phyloP scores from a whole-genome alignment of 2,797 vertebrate genomes.

The Petrocephalus schoutedeni region DNA sequence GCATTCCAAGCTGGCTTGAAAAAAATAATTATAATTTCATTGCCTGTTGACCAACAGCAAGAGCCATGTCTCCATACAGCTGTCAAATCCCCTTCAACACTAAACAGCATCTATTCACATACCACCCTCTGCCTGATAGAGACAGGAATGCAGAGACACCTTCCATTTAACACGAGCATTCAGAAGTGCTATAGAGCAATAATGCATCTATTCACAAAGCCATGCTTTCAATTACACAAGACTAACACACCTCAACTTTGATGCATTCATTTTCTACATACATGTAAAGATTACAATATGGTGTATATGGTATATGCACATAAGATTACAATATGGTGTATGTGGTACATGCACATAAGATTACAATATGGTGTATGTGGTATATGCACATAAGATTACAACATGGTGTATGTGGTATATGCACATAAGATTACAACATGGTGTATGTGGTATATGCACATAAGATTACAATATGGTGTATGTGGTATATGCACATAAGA shows the following conservation, averaged over 20 bases:
- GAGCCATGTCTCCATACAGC: background rate
- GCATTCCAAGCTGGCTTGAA: background rate
- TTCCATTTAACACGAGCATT: background rate
- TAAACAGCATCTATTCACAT: background rate
- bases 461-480: background rate
- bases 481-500: too few species aligned
- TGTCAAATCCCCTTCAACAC: background rate
- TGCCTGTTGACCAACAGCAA: background rate
- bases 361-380: background rate
- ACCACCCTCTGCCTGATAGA: background rate
- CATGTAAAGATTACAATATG: background rate
- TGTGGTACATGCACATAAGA: background rate
- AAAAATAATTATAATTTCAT: background rate
- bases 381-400: background rate
- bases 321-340: background rate
- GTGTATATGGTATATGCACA: background rate
- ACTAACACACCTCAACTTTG: background rate
- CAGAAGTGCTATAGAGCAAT: background rate
- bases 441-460: background rate
- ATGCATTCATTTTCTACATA: background rate
- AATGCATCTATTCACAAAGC: background rate
- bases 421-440: background rate
- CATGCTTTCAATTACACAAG: background rate
- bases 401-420: background rate
- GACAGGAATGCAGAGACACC: background rate